Evolutionary conservation across 1,140 invertebrate species (phyloP), one percentile per base, ranked within the genome.

Genomic region (Zaprionus taronus): DNA sequence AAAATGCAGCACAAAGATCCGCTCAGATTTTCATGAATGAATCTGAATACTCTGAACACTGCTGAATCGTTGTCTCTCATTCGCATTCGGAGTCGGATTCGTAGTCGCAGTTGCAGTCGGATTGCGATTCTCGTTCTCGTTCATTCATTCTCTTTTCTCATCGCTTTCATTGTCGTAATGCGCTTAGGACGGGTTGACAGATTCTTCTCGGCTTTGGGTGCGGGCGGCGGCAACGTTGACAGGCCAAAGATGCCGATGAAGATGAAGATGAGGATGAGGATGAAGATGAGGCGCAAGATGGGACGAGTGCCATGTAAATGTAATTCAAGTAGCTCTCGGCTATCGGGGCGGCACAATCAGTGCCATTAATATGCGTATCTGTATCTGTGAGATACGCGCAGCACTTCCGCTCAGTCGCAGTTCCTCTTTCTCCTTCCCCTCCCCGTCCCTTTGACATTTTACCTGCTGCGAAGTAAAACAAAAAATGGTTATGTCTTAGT

Each of bases 331-430:
- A 89, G 85, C 64, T 72, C 24, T 28, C 65, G 56, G 49, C 58
- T 85, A 87, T 89, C 79, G 24, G 62, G 51, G 71, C 70, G 71
- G 70, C 79, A 79, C 76, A 80, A 81, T 81, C 85, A 70, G 78
- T 80, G 81, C 62, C 85, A 84, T 87, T 89, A 79, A 87, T 83
- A 84, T 81, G 84, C 79, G 79, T 83, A 86, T 86, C 80, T 85
- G 20, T 67, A 86, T 86, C 80, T 85, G 28, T 34, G 38, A 79
- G 72, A 77, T 79, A 79, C 72, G 58, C 44, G 51, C 60, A 76
- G 79, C 77, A 81, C 79, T 89, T 89, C 84, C 84, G 85, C 47
- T 74, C 70, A 15, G 4, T 34, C 31, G 31, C 31, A 34, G 31
- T 34, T 34, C 36, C 14, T 38, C 14, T 5, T 15, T 22, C 51